Evolutionary conservation across 2,797 vertebrate genomes (phyloP).

Genomic region (Gobionotothen gibberifrons): DNA sequence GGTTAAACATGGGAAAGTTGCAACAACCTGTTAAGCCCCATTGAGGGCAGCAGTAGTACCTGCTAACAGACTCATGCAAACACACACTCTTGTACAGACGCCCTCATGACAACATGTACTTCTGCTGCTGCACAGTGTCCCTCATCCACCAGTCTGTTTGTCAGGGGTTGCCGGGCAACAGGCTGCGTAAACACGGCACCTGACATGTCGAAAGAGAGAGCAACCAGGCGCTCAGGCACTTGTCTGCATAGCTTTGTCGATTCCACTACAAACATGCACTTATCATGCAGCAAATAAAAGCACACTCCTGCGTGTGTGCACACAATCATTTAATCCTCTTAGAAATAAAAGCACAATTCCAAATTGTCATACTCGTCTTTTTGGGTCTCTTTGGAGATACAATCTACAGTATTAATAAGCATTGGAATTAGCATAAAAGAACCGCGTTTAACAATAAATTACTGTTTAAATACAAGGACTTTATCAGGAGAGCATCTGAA

Average conservation of each 20-base stretch:
- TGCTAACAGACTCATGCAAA: slow-evolving; percentile 16
- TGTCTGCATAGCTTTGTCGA: slow-evolving; percentile 45
- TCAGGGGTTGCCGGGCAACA: slow-evolving; percentile 76
- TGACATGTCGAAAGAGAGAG: slow-evolving; percentile 72
- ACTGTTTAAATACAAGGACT: slow-evolving; percentile 17
- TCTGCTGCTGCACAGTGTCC: slow-evolving; percentile 63
- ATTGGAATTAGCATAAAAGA: slow-evolving; percentile 22
- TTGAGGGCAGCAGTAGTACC: slow-evolving; percentile 67
- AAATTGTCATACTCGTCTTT: not conserved
- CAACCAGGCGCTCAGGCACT: slow-evolving; percentile 56
- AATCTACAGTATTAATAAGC: slow-evolving; percentile 3
- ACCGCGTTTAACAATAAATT: slow-evolving; percentile 5
- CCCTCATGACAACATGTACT: slow-evolving; percentile 58
- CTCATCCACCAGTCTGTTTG: slow-evolving; percentile 70
- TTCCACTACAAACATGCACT: slow-evolving; percentile 50
- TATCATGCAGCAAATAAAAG: slow-evolving; percentile 53
- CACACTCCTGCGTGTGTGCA: slow-evolving; percentile 15
- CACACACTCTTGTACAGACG: slow-evolving; percentile 37
- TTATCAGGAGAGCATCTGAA: slow-evolving; percentile 32
- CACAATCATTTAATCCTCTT: slow-evolving; percentile 1
- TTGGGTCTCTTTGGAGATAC: not conserved
- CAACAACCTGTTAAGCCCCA: slow-evolving; percentile 50
- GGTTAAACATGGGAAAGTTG: slow-evolving; percentile 29
- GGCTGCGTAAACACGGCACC: slow-evolving; percentile 71
- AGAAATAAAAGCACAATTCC: slow-evolving; percentile 10